Percentiles rank a stretch among this genome's conserved stretches.
Evolutionary conservation across 2,113 vertebrate genomes (phyloP).

Genomic region (Sterrhoptilus dennistouni): DNA sequence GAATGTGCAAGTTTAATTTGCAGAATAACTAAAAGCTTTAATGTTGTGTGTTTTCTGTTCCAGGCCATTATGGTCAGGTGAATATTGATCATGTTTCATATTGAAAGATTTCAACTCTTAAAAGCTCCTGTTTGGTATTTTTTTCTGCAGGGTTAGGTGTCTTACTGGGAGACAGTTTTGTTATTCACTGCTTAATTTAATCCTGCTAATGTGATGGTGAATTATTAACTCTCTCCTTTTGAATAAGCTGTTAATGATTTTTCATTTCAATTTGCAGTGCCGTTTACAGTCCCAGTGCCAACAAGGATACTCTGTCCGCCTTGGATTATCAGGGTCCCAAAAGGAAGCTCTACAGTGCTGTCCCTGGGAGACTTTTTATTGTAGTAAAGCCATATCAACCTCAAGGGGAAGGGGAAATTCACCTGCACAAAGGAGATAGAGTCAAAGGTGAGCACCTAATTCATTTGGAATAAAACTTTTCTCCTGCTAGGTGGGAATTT

Average conservation of each 20-base stretch:
- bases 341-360: constrained; percentile 94
- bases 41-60: background rate
- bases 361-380: constrained; percentile 91
- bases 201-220: background rate
- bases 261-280: constrained; percentile 52
- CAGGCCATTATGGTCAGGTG: background rate
- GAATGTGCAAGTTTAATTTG: background rate
- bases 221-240: background rate
- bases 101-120: background rate
- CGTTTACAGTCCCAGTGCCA: constrained; percentile 74
- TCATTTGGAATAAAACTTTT: background rate
- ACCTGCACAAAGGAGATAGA: constrained; percentile 89
- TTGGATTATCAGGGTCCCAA: constrained; percentile 80
- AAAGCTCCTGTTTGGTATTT: background rate
- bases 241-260: background rate
- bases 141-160: background rate
- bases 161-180: background rate
- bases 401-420: constrained; percentile 91
- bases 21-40: background rate
- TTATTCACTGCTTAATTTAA: background rate
- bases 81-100: background rate
- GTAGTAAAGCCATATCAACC: constrained; percentile 88
- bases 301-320: constrained; percentile 70
- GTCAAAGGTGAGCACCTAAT: constrained; percentile 86
- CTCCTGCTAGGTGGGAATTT: background rate